phyloP scores from a whole-genome alignment of 2,113 vertebrate species.

The Oreamnos americanus region DNA sequence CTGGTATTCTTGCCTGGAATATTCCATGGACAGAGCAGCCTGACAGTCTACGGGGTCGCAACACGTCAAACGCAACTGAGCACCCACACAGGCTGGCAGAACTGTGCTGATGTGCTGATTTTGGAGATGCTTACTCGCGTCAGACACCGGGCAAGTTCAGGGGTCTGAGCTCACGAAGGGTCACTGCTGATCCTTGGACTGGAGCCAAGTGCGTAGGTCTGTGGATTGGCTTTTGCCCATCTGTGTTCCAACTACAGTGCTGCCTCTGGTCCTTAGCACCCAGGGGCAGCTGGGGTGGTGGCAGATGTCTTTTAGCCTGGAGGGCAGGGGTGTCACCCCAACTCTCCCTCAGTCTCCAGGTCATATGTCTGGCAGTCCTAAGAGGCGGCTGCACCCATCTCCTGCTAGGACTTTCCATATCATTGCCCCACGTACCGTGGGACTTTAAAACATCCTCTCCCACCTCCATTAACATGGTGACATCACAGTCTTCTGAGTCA shows the following conservation, averaged over 20 bases:
- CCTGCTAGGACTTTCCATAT: background rate
- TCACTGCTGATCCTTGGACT: background rate
- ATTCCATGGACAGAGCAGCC: background rate
- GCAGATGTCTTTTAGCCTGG: background rate
- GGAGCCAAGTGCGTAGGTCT: accelerated
- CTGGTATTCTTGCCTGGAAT: background rate
- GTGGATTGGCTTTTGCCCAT: accelerated
- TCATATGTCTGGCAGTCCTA: background rate
- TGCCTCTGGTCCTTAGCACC: background rate
- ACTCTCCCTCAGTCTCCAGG: background rate
- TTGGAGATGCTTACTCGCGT: background rate
- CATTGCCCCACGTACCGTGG: accelerated
- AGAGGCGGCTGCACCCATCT: too few species aligned
- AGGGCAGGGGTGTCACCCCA: background rate
- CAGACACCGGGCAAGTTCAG: background rate
- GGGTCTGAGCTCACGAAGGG: background rate
- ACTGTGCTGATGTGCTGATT: accelerated
- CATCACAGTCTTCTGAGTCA: background rate
- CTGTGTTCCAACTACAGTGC: background rate
- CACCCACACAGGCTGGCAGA: background rate
- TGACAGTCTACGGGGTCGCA: accelerated
- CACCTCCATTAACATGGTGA: background rate
- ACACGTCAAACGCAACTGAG: accelerated
- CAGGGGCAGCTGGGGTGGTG: too few species aligned
- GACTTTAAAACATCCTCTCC: background rate